These are phyloP conservation scores for Ptychadena robeensis DNA, from an alignment of 2,797 vertebrate species.

Conservation along the genomic window DNA sequence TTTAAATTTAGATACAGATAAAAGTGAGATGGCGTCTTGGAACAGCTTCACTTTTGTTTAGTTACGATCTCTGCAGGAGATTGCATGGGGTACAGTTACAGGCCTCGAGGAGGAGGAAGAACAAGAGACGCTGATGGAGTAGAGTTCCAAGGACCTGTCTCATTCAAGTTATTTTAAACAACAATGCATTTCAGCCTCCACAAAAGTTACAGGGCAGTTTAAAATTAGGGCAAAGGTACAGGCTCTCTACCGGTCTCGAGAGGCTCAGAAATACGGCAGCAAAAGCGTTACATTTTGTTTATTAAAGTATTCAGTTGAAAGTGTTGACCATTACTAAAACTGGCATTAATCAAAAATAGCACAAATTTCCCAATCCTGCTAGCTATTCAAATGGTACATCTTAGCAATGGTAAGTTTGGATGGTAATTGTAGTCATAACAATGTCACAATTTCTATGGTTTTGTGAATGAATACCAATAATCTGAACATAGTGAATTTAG, in stretches of 20 bases:
- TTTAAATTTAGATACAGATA: constrained; percentile 57
- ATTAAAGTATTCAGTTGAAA: neutral
- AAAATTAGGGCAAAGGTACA: neutral
- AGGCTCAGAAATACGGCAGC: neutral
- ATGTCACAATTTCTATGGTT: too few species aligned
- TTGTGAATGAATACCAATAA: too few species aligned
- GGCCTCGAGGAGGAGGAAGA: neutral
- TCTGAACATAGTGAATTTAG: too few species aligned
- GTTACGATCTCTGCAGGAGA: constrained; percentile 50
- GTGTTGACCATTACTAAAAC: neutral
- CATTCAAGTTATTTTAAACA: constrained; percentile 1
- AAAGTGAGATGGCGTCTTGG: constrained; percentile 64
- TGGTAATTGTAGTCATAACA: too few species aligned
- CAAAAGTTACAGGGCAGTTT: constrained; percentile 2
- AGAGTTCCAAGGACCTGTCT: neutral
- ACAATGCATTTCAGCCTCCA: constrained; percentile 10
- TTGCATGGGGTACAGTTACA: constrained; percentile 20
- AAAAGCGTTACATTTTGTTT: neutral
- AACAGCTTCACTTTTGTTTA: constrained; percentile 26
- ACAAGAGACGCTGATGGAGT: constrained; percentile 2
- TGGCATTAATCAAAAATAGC: too few species aligned
- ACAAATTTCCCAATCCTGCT: too few species aligned
- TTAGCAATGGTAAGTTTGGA: too few species aligned
- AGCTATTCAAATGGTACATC: too few species aligned
- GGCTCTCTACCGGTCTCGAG: neutral